Conservation (phyloP, 1,140 invertebrate species). For the Maconellicoccus hirsutus region DNA sequence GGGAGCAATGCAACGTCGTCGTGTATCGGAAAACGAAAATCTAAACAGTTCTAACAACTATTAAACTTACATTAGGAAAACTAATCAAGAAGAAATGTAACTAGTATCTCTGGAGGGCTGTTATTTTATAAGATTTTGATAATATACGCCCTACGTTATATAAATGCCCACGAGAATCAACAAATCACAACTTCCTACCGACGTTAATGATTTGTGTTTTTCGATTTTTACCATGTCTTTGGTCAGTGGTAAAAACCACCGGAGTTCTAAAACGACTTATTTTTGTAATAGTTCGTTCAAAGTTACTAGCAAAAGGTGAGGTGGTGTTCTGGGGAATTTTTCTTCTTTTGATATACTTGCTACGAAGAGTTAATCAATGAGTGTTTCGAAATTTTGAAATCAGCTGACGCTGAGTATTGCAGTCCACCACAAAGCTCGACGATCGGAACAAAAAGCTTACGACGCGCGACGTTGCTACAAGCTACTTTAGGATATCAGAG, state of each 20-base stretch:
- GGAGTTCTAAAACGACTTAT: too few species aligned
- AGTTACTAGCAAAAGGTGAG: too few species aligned
- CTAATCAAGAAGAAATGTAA: constrained; percentile 4
- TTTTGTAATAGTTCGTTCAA: too few species aligned
- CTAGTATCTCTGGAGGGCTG: neutral
- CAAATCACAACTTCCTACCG: neutral
- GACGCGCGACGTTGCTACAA: too few species aligned
- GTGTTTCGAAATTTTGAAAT: too few species aligned
- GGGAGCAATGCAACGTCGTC: neutral
- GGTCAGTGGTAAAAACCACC: neutral
- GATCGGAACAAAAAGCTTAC: too few species aligned
- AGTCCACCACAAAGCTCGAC: too few species aligned
- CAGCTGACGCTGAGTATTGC: too few species aligned
- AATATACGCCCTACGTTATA: neutral
- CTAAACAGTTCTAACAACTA: neutral
- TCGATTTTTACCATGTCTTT: neutral
- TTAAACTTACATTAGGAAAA: constrained; percentile 9
- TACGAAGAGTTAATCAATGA: too few species aligned
- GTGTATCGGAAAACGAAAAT: neutral
- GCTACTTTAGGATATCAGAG: too few species aligned
- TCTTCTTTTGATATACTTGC: too few species aligned
- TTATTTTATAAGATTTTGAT: constrained; percentile 9
- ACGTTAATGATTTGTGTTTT: neutral
- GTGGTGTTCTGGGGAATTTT: too few species aligned
- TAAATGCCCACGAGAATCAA: constrained; percentile 6